Conservation (phyloP, 2,113 vertebrate species). For the Xenus cinereus region DNA sequence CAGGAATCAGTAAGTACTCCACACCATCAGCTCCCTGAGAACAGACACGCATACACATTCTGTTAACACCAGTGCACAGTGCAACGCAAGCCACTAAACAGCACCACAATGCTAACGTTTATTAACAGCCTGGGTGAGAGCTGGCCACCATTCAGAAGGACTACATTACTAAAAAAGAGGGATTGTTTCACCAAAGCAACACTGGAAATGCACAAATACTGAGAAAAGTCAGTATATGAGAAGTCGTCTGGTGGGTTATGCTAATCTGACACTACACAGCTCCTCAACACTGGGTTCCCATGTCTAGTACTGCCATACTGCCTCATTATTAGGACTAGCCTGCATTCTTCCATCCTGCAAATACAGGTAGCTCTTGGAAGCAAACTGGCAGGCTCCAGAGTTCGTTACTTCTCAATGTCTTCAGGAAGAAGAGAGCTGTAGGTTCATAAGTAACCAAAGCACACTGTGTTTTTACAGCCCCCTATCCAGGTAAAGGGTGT, state of each 20-base stretch:
- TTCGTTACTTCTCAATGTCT: background rate
- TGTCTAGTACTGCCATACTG: background rate
- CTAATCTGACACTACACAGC: background rate
- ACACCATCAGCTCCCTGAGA: slow-evolving; percentile 91
- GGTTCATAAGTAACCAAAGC: background rate
- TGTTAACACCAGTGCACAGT: background rate
- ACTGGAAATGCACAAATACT: background rate
- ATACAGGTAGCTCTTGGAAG: background rate
- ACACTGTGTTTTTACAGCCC: background rate
- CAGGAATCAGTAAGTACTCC: slow-evolving; percentile 89
- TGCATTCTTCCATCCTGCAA: background rate
- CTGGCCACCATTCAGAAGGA: background rate
- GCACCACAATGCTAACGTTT: background rate
- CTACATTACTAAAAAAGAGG: background rate
- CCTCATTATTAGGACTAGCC: background rate
- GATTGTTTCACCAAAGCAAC: background rate
- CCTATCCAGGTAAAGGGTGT: background rate
- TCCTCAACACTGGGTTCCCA: background rate
- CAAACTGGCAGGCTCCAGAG: background rate
- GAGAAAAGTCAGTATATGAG: background rate
- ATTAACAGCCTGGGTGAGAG: background rate
- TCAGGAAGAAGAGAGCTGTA: background rate
- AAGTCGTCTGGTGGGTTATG: background rate
- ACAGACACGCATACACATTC: slow-evolving; percentile 2
- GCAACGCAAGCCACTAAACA: background rate